A percentile compares a stretch with the other conserved stretches of the same genome.
Conservation (phyloP, 92 coral and sea anemone genomes). For the Epizoanthus stellaris region DNA sequence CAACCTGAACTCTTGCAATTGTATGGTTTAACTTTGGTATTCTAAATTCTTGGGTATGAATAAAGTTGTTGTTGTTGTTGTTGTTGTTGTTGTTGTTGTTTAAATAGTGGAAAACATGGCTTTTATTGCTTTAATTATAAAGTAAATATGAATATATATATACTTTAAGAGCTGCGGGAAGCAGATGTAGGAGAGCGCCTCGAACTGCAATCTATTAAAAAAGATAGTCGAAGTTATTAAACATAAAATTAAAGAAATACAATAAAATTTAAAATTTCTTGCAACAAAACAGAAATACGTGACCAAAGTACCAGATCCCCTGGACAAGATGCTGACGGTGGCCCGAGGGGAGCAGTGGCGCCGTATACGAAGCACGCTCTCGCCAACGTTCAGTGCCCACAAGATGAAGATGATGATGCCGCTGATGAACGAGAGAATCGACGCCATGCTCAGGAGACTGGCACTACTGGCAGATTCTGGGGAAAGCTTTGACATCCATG, state of each 20-base stretch:
- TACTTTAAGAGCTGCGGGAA: too few species aligned
- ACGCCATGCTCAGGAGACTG: conserved; percentile 58
- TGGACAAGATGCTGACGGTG: conserved; percentile 53
- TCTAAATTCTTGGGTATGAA: background rate
- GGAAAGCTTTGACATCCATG: conserved; percentile 64
- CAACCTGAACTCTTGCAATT: too few species aligned
- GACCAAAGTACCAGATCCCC: conserved; percentile 60
- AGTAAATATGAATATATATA: too few species aligned
- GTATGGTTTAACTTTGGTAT: too few species aligned
- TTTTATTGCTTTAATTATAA: too few species aligned
- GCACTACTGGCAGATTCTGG: conserved; percentile 52
- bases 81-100: background rate
- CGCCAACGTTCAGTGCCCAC: conserved; percentile 74
- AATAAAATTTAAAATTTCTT: too few species aligned
- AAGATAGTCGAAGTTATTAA: too few species aligned
- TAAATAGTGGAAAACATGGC: background rate
- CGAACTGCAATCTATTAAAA: too few species aligned
- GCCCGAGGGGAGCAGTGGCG: conserved; percentile 75
- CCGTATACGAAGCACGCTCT: conserved; percentile 70
- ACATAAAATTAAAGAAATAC: too few species aligned
- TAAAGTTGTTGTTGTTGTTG: background rate
- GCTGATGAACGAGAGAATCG: conserved; percentile 68
- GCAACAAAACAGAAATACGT: conserved; percentile 10
- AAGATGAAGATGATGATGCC: conserved; percentile 74
- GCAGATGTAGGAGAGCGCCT: too few species aligned